Conservation (phyloP, 2,113 vertebrate genomes). For the Zeus faber region DNA sequence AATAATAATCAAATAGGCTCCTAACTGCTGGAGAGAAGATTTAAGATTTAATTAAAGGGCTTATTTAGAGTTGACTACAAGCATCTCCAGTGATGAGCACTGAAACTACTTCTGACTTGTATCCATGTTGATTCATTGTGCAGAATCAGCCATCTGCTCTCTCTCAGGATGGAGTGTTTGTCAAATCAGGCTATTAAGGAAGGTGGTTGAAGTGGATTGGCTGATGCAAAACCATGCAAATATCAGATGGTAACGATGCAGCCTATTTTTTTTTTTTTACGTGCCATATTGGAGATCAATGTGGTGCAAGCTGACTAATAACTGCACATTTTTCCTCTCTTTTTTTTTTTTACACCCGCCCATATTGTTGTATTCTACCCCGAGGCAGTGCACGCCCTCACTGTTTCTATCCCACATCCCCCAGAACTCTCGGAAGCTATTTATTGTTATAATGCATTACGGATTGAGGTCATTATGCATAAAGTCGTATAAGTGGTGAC, state of each 20-base stretch:
- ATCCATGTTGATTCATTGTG: background rate
- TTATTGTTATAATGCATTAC: slow-evolving; percentile 35
- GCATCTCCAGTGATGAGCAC: background rate
- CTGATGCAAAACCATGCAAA: background rate
- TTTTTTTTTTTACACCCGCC: slow-evolving; percentile 11
- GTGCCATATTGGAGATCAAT: background rate
- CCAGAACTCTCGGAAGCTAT: slow-evolving; percentile 31
- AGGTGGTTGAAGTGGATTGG: background rate
- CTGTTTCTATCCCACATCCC: background rate
- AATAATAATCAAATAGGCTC: too few species aligned
- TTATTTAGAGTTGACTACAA: background rate
- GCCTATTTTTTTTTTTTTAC: background rate
- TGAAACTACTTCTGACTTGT: too few species aligned
- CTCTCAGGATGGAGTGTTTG: background rate
- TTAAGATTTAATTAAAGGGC: too few species aligned
- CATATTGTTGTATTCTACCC: slow-evolving; percentile 20
- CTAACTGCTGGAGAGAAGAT: too few species aligned
- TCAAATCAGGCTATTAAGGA: background rate
- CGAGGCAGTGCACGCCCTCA: slow-evolving; percentile 10
- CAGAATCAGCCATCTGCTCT: background rate
- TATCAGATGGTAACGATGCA: background rate
- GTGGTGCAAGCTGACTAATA: background rate
- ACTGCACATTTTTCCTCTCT: too few species aligned
- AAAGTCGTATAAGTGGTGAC: slow-evolving; percentile 37
- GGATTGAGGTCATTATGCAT: slow-evolving; percentile 35